phyloP scores from a whole-genome alignment of 2,888 invertebrate genomes.

The Oligia strigilis region DNA sequence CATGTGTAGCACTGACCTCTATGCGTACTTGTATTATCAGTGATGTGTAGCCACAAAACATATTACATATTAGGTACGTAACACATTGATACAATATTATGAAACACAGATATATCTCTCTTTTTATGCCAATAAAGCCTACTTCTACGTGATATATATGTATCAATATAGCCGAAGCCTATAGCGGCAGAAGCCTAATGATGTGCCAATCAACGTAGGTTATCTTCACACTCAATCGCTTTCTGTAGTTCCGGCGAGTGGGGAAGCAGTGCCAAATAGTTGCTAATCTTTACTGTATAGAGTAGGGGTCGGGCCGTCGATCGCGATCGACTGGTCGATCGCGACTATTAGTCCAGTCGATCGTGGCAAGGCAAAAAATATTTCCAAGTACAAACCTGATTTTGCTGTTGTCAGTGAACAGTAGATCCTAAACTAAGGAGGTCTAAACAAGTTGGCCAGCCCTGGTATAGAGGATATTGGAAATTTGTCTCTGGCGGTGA shows the following conservation, averaged over 20 bases:
- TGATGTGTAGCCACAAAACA: too few species aligned
- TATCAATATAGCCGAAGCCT: not conserved
- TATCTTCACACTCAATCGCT: conserved; percentile 26
- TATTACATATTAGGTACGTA: not conserved
- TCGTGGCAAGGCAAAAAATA: too few species aligned
- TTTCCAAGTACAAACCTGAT: too few species aligned
- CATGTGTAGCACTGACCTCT: not conserved
- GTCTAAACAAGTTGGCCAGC: too few species aligned
- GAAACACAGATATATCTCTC: not conserved
- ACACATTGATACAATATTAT: not conserved
- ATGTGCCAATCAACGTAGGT: conserved; percentile 37
- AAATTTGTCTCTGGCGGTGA: not conserved
- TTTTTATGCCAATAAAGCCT: not conserved
- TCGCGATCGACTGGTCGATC: too few species aligned
- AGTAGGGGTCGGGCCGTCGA: not conserved
- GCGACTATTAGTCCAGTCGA: too few species aligned
- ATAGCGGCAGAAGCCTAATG: conserved; percentile 24
- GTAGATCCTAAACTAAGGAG: too few species aligned
- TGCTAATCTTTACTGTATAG: not conserved
- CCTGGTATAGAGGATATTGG: not conserved
- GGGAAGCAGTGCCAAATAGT: conserved; percentile 8
- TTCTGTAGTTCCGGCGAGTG: conserved; percentile 17
- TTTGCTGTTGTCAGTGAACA: too few species aligned
- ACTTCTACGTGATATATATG: not conserved
- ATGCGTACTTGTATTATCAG: too few species aligned